A percentile compares a stretch with the other conserved stretches of the same genome.
Evolutionary conservation across 2,888 invertebrate genomes (phyloP).

Genomic region (Embidobia sp.): DNA sequence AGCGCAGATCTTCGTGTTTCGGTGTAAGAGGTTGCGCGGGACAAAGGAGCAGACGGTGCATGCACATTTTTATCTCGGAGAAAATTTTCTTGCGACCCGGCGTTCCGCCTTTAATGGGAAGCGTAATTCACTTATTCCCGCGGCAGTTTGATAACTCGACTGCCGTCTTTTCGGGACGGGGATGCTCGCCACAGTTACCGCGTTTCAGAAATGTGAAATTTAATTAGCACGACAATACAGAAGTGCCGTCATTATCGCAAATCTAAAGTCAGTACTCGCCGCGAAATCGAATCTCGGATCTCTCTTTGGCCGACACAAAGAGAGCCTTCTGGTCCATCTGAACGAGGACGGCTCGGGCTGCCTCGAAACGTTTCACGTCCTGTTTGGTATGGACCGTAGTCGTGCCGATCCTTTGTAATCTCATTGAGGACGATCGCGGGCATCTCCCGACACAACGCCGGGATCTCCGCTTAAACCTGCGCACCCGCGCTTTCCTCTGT

Average conservation of each 20-base stretch:
- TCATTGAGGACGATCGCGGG: constrained; percentile 78
- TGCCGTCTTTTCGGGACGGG: constrained; percentile 12
- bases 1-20: constrained; percentile 40
- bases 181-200: constrained; percentile 8
- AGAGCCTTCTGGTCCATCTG: constrained; percentile 61
- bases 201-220: constrained; percentile 33
- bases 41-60: constrained; percentile 38
- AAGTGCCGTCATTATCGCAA: constrained; percentile 56
- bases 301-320: constrained; percentile 54
- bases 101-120: constrained; percentile 5
- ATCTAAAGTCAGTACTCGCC: constrained; percentile 60
- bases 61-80: constrained; percentile 35
- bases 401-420: constrained; percentile 79
- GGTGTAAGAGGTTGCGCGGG: constrained; percentile 30
- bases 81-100: constrained; percentile 33
- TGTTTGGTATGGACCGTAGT: constrained; percentile 74
- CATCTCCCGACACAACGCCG: constrained; percentile 63
- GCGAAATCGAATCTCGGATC: constrained; percentile 62
- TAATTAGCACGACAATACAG: constrained; percentile 54
- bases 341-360: constrained; percentile 65
- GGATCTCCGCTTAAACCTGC: constrained; percentile 72
- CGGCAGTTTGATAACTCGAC: constrained; percentile 16
- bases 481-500: constrained; percentile 49
- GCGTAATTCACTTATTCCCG: constrained; percentile 26
- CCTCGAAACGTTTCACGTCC: constrained; percentile 74